Conservation (phyloP, 2,797 vertebrate species). For the Monodelphis domestica region DNA sequence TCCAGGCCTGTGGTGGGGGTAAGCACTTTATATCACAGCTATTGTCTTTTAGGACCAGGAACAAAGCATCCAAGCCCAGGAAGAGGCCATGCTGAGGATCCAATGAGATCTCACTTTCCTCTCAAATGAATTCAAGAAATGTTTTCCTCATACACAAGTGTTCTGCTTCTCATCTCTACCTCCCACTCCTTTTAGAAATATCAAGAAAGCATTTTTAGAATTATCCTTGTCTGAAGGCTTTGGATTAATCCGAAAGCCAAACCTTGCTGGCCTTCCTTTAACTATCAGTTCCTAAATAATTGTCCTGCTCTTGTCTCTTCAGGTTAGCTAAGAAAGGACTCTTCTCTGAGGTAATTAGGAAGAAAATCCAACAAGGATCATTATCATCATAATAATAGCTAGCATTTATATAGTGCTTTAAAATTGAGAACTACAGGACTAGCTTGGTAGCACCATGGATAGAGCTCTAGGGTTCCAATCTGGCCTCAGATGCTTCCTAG, state of each 20-base stretch:
- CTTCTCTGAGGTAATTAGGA: background rate
- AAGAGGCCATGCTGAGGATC: too few relatives aligned
- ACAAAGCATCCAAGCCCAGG: background rate
- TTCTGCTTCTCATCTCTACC: background rate
- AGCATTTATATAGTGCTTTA: background rate
- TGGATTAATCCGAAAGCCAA: background rate
- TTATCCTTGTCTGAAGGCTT: background rate
- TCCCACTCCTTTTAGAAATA: background rate
- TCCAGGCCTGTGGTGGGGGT: constrained; percentile 99
- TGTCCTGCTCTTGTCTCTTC: background rate
- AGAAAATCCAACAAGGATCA: background rate
- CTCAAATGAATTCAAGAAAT: background rate
- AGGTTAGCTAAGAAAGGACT: background rate
- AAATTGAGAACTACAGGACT: background rate
- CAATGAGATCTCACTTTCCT: background rate
- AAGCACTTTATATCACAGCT: constrained; percentile 18
- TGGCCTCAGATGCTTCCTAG: background rate
- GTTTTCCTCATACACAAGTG: background rate
- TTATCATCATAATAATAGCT: background rate
- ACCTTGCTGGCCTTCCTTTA: background rate
- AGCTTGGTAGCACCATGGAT: background rate
- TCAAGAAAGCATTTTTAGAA: background rate
- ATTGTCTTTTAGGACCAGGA: background rate
- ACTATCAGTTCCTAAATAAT: background rate
- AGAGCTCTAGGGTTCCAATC: background rate